A percentile compares a stretch with the other conserved stretches of the same genome.
phyloP scores from a whole-genome alignment of 2,113 vertebrate species.

The Callipepla squamata region DNA sequence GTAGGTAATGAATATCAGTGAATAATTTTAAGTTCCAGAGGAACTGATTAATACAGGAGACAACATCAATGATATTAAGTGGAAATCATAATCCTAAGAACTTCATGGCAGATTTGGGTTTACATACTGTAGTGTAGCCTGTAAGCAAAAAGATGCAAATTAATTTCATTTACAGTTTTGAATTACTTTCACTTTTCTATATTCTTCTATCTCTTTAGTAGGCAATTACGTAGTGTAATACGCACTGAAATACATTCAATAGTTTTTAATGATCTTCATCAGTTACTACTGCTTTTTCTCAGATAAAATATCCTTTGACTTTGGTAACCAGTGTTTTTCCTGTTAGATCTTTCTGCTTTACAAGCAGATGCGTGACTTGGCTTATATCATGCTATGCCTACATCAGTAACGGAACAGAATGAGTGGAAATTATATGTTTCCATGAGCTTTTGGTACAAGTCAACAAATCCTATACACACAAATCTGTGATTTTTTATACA shows the following conservation, averaged over 20 bases:
- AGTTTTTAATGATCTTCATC: neutral
- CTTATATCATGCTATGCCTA: neutral
- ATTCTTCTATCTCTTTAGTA: neutral
- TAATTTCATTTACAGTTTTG: neutral
- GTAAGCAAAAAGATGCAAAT: neutral
- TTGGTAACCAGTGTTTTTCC: neutral
- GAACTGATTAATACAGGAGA: neutral
- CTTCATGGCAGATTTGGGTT: neutral
- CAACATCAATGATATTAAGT: neutral
- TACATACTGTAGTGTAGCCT: neutral
- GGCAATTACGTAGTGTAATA: neutral
- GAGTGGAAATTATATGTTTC: neutral
- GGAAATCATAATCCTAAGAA: neutral
- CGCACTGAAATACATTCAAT: neutral
- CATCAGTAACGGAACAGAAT: neutral
- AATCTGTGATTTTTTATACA: neutral
- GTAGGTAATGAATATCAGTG: neutral
- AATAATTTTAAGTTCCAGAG: neutral
- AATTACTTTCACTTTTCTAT: neutral
- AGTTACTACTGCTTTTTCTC: neutral
- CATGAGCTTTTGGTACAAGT: neutral
- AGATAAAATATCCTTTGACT: neutral
- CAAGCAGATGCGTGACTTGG: rapidly evolving
- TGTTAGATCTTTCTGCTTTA: neutral
- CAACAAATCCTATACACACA: neutral